Evolutionary conservation across 2,113 vertebrate species (phyloP).

Genomic region (Calidris pugnax): DNA sequence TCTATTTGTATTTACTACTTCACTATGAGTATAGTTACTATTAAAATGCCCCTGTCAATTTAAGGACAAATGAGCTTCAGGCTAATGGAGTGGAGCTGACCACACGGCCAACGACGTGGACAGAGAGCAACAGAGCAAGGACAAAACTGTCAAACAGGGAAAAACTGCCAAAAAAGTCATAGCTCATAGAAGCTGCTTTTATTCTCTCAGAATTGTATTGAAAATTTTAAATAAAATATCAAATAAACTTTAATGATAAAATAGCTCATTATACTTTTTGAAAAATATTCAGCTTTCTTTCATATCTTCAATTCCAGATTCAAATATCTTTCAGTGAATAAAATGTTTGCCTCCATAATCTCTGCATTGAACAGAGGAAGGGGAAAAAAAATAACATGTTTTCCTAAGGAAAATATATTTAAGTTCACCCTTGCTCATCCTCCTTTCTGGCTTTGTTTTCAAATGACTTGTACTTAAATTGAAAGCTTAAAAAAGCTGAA

Average conservation of each 20-base stretch:
- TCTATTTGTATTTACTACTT: neutral
- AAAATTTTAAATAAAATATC: neutral
- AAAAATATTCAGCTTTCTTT: neutral
- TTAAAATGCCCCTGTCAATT: neutral
- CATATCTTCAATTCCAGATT: neutral
- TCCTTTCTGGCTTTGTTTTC: neutral
- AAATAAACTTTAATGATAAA: neutral
- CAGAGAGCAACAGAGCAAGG: neutral
- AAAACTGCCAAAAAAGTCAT: neutral
- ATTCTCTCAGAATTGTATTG: neutral
- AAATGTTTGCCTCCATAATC: neutral
- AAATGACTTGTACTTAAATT: neutral
- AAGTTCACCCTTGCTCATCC: neutral
- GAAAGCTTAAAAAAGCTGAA: neutral
- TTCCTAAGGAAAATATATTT: neutral
- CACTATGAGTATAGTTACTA: neutral
- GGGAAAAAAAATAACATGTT: neutral
- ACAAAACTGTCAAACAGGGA: neutral
- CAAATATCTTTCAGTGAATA: neutral
- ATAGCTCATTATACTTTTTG: neutral
- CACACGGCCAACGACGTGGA: rapidly evolving
- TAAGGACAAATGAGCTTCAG: neutral
- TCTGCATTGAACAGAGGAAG: neutral
- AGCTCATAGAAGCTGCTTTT: neutral
- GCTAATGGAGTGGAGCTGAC: neutral